Evolutionary conservation across 2,797 vertebrate genomes (phyloP).

Genomic region (Cetoscarus ocellatus): DNA sequence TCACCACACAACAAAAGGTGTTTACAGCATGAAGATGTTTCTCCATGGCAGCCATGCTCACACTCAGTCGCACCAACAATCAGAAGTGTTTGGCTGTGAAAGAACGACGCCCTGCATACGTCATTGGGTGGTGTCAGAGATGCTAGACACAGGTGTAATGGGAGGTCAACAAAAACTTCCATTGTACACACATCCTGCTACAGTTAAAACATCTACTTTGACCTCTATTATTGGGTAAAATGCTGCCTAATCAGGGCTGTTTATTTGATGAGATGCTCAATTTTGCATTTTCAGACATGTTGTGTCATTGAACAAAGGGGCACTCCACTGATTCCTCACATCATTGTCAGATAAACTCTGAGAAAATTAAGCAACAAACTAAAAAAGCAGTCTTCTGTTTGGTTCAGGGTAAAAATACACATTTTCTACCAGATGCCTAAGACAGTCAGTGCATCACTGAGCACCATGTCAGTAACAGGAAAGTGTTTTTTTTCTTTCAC

Average conservation of each 20-base stretch:
- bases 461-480: too few relatives aligned
- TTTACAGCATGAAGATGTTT: constrained; percentile 28
- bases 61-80: constrained; percentile 1
- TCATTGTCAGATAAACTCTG: background rate
- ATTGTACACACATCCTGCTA: constrained; percentile 16
- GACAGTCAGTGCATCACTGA: too few relatives aligned
- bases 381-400: background rate
- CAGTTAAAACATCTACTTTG: background rate
- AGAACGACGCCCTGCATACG: constrained; percentile 2
- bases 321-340: background rate
- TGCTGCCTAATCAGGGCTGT: background rate
- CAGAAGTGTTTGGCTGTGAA: constrained; percentile 26
- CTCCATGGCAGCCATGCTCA: background rate
- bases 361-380: background rate
- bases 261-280: constrained; percentile 1
- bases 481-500: too few relatives aligned
- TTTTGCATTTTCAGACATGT: background rate
- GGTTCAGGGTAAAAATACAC: background rate
- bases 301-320: background rate
- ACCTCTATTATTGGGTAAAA: background rate
- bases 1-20: constrained; percentile 43
- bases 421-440: too few relatives aligned
- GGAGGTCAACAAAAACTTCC: constrained; percentile 25
- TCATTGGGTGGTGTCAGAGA: constrained; percentile 25
- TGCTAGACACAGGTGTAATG: constrained; percentile 16